Conservation (phyloP, 2,888 invertebrate genomes). For the Hirtodrosophila cameraria region DNA sequence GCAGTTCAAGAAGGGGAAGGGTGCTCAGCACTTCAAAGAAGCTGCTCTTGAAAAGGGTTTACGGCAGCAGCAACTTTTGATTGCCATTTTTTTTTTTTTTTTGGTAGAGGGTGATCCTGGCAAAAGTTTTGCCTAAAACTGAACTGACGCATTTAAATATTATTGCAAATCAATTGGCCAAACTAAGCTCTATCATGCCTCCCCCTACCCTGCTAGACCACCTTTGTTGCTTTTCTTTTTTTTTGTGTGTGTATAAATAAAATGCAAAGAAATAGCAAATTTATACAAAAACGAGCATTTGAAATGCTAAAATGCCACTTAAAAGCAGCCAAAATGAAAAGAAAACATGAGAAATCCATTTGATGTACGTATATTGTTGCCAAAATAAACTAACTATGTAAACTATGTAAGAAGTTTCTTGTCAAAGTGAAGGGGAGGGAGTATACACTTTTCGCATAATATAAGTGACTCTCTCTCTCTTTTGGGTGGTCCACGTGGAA, state of each 20-base stretch:
- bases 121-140: slow-evolving; percentile 44
- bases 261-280: slow-evolving; percentile 81
- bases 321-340: slow-evolving; percentile 81
- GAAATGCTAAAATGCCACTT: slow-evolving; percentile 81
- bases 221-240: background rate
- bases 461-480: slow-evolving; percentile 15
- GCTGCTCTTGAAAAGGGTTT: slow-evolving; percentile 53
- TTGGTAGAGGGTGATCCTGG: slow-evolving; percentile 66
- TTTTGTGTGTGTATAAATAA: slow-evolving; percentile 54
- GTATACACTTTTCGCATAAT: slow-evolving; percentile 63
- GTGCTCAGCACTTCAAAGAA: slow-evolving; percentile 67
- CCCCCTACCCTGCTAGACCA: background rate
- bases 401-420: slow-evolving; percentile 59
- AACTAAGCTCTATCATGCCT: background rate
- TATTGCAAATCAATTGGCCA: slow-evolving; percentile 80
- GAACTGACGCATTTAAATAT: slow-evolving; percentile 78
- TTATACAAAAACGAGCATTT: slow-evolving; percentile 75
- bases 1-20: background rate
- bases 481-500: slow-evolving; percentile 57
- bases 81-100: slow-evolving; percentile 64
- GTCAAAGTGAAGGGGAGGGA: background rate
- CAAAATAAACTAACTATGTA: slow-evolving; percentile 69
- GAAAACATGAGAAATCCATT: slow-evolving; percentile 82
- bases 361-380: slow-evolving; percentile 53
- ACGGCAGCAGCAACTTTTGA: slow-evolving; percentile 49